Evolutionary conservation across 1,140 invertebrate genomes (phyloP), one percentile per base, ranked within the genome.

Genomic region (Listronotus bonariensis): DNA sequence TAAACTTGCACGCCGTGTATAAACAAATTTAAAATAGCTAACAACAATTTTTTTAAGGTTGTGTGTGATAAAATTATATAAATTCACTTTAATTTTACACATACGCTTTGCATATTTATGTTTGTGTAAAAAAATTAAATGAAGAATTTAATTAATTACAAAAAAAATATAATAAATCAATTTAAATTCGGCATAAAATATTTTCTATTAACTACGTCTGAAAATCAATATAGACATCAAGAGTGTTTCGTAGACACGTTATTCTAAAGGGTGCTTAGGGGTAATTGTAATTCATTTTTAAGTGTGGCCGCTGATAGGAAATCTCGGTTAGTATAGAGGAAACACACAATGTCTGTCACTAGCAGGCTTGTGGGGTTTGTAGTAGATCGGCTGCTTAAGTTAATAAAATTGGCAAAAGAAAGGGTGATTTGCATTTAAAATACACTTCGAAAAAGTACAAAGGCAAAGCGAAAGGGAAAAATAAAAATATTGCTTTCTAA

Each of bases 211-310:
- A 60, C 32, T 40, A 51, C 18, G 12, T 32, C 17, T 17, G 49
- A 60, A 62, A 53, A 62, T 62, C 59, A 53, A 62, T 62, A 62
- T 43, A 62, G 17, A 53, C 59, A 62, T 53, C 59, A 55, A 43
- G 34, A 56, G 62, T 63, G 61, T 55, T 63, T 48, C 53, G 59
- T 62, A 54, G 52, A 54, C 62, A 59, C 64, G 63, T 65, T 59
- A 57, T 55, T 57, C 43, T 43, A 66, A 66, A 66, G 64, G 64
- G 64, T 66, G 64, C 64, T 66, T 60, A 66, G 59, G 64, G 56
- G 55, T 67, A 69, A 69, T 67, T 69, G 68, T 69, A 64, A 67
- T 69, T 69, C 63, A 67, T 69, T 69, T 69, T 69, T 69, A 66
- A 69, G 68, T 69, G 63, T 60, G 61, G 46, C 60, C 52, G 55